Evolutionary conservation across 2,797 vertebrate species (phyloP).

Genomic region (Myripristis jacobus): DNA sequence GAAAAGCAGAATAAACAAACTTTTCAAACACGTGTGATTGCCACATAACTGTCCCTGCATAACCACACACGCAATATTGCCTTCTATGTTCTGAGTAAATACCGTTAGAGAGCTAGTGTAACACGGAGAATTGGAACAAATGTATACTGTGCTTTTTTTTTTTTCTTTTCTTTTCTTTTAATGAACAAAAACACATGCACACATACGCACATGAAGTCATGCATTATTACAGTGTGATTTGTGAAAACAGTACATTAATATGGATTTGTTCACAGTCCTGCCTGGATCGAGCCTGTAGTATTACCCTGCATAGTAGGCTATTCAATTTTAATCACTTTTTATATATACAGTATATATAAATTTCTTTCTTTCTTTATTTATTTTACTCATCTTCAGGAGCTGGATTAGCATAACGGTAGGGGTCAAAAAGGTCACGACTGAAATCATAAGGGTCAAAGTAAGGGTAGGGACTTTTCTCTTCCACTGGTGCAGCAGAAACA

Average conservation of each 20-base stretch:
- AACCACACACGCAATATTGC: too few relatives aligned
- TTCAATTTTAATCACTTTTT: background rate
- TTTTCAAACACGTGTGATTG: too few relatives aligned
- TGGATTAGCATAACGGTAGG: conserved; percentile 64
- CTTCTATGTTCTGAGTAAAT: too few relatives aligned
- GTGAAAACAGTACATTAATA: background rate
- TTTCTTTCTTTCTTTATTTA: too few relatives aligned
- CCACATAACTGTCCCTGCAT: too few relatives aligned
- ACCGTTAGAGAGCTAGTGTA: too few relatives aligned
- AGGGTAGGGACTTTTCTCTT: conserved; percentile 32
- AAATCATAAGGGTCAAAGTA: conserved; percentile 79
- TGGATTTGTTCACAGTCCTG: conserved; percentile 2
- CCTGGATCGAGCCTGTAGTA: conserved; percentile 15
- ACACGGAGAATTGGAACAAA: conserved; percentile 3
- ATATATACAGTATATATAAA: too few relatives aligned
- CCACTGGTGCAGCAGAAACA: conserved; percentile 21
- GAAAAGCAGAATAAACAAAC: too few relatives aligned
- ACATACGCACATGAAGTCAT: conserved; percentile 9
- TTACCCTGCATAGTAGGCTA: background rate
- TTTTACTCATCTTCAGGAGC: conserved; percentile 59
- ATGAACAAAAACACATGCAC: background rate
- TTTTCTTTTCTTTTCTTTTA: too few relatives aligned
- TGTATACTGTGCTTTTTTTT: conserved; percentile 7
- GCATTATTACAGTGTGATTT: background rate
- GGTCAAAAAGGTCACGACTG: conserved; percentile 78